Evolutionary conservation across 2,113 vertebrate species (phyloP).

Genomic region (Tragelaphus scriptus): DNA sequence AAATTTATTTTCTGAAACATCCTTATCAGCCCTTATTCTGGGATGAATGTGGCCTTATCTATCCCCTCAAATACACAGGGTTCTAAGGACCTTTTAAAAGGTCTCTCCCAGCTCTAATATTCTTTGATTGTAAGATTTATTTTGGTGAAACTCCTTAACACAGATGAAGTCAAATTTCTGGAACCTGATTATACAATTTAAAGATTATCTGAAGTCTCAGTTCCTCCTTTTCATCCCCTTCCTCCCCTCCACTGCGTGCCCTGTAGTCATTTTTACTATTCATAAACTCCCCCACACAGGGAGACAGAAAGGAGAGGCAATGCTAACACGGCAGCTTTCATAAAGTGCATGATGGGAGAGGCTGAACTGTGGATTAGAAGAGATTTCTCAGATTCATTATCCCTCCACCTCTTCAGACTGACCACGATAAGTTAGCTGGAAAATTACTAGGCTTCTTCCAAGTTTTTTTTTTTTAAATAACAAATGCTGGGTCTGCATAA

Average conservation of each 20-base stretch:
- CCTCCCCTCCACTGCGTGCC: background rate
- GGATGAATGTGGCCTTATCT: conserved; percentile 52
- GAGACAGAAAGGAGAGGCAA: background rate
- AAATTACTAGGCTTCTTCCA: background rate
- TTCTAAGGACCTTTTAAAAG: conserved; percentile 22
- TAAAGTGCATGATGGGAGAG: background rate
- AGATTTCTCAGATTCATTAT: background rate
- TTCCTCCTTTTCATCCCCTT: background rate
- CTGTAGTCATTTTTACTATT: background rate
- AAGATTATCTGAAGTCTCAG: conserved; percentile 35
- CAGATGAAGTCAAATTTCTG: conserved; percentile 52
- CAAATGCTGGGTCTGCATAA: background rate
- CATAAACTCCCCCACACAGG: background rate
- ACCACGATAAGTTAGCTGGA: background rate
- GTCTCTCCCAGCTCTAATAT: conserved; percentile 27
- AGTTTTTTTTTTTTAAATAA: background rate
- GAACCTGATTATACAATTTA: conserved; percentile 43
- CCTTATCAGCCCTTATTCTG: conserved; percentile 42
- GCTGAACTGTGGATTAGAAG: background rate
- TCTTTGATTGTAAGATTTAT: conserved; percentile 51
- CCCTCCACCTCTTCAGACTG: background rate
- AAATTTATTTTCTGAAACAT: conserved; percentile 43
- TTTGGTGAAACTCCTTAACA: conserved; percentile 27
- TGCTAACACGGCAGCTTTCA: background rate
- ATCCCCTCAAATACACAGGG: background rate